Evolutionary conservation across 1,140 invertebrate species (phyloP).

Genomic region (Lordiphosa collinella): DNA sequence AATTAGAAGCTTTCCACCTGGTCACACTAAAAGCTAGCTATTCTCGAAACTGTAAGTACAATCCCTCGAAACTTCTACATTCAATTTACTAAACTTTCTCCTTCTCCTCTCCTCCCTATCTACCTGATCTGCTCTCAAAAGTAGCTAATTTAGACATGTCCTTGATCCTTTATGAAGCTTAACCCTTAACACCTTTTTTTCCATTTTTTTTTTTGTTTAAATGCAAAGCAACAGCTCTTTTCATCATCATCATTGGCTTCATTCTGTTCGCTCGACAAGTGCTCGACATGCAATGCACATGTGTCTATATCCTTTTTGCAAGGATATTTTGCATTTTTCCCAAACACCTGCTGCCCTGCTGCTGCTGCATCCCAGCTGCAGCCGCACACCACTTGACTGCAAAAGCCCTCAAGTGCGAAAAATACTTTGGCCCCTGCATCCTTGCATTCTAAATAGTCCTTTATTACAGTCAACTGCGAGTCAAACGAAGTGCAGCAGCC

Average conservation of each 20-base stretch:
- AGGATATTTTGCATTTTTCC: background rate
- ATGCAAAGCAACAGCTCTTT: background rate
- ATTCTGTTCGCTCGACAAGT: conserved; percentile 10
- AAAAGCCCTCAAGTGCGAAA: conserved; percentile 66
- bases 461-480: conserved; percentile 77
- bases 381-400: conserved; percentile 50
- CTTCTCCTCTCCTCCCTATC: too few species aligned
- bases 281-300: conserved; percentile 23
- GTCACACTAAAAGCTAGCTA: too few species aligned
- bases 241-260: conserved; percentile 7
- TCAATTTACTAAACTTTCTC: too few species aligned
- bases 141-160: too few species aligned
- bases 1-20: too few species aligned
- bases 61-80: too few species aligned
- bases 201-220: background rate
- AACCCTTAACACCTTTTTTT: too few species aligned
- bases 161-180: too few species aligned
- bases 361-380: conserved; percentile 11
- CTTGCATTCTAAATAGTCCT: conserved; percentile 64
- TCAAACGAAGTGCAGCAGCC: conserved; percentile 64
- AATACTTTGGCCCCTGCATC: conserved; percentile 38
- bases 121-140: too few species aligned
- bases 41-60: too few species aligned
- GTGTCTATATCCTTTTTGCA: conserved; percentile 8
- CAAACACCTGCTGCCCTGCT: conserved; percentile 33